Conservation (phyloP, 2,888 invertebrate genomes). For the Troides aeacus region DNA sequence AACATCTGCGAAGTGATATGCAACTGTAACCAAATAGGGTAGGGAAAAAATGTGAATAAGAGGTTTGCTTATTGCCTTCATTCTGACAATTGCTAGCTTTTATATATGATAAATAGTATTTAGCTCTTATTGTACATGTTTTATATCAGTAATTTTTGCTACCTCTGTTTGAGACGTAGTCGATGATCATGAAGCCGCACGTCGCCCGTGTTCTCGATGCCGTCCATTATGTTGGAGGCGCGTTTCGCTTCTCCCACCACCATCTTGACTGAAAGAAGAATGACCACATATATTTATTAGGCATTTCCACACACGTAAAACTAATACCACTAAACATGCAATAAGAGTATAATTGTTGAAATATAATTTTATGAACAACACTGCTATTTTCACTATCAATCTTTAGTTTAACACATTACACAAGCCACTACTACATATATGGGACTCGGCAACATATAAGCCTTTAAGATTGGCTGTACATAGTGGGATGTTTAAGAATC, state of each 20-base stretch:
- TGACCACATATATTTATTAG: background rate
- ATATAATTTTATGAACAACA: background rate
- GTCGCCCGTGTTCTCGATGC: slow-evolving; percentile 93
- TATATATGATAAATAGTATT: no score
- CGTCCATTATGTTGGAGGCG: slow-evolving; percentile 92
- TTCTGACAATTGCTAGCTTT: no score
- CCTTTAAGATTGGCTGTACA: slow-evolving; percentile 44
- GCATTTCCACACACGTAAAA: background rate
- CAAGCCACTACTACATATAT: slow-evolving; percentile 36
- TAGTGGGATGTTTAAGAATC: slow-evolving; percentile 45
- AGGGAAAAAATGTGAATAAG: no score
- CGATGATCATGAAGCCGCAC: slow-evolving; percentile 94
- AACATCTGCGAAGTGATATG: no score
- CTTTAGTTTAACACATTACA: slow-evolving; percentile 56
- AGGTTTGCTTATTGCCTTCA: no score
- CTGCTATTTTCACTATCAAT: background rate
- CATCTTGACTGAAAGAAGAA: slow-evolving; percentile 82
- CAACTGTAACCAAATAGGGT: no score
- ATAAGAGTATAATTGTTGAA: no score
- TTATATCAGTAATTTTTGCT: slow-evolving; percentile 30
- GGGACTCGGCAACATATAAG: slow-evolving; percentile 35
- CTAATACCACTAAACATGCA: background rate
- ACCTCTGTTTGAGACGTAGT: slow-evolving; percentile 93
- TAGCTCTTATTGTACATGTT: no score
- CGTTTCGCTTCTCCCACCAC: slow-evolving; percentile 87